phyloP scores from a whole-genome alignment of 2,888 invertebrate genomes.

The Sycophila texana region DNA sequence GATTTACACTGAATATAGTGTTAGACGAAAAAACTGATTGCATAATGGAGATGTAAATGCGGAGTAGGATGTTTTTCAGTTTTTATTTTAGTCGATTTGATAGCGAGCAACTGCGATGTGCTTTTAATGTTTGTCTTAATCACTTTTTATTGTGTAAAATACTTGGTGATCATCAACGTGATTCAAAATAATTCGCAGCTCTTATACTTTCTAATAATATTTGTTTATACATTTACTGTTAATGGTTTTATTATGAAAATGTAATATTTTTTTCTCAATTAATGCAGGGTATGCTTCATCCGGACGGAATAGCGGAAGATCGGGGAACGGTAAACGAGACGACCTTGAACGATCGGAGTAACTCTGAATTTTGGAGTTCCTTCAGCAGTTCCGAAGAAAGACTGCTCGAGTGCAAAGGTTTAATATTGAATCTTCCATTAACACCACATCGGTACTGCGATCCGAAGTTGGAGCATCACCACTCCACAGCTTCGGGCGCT shows the following conservation, averaged over 20 bases:
- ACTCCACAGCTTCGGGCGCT: conserved; percentile 77
- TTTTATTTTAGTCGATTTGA: too few relatives aligned
- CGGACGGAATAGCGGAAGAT: conserved; percentile 82
- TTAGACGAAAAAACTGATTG: too few relatives aligned
- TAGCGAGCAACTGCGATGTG: too few relatives aligned
- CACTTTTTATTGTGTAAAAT: too few relatives aligned
- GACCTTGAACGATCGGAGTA: conserved; percentile 82
- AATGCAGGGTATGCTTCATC: conserved; percentile 72
- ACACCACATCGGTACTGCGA: conserved; percentile 81
- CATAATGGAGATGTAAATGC: too few relatives aligned
- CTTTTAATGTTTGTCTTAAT: too few relatives aligned
- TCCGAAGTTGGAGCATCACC: conserved; percentile 73
- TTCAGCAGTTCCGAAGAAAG: conserved; percentile 89
- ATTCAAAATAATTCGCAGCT: too few relatives aligned
- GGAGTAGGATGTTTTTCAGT: too few relatives aligned
- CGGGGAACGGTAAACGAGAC: conserved; percentile 82
- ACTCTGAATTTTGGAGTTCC: conserved; percentile 88
- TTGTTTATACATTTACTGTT: too few relatives aligned
- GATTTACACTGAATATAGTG: too few relatives aligned
- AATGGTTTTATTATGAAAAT: background rate
- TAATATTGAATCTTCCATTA: conserved; percentile 84
- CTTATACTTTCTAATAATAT: too few relatives aligned
- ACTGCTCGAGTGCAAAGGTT: conserved; percentile 83
- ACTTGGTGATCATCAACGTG: too few relatives aligned
- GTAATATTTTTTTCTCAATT: background rate